Evolutionary conservation across 2,113 vertebrate species (phyloP), one percentile per base, ranked within the genome.

Genomic region (Gadus chalcogrammus): DNA sequence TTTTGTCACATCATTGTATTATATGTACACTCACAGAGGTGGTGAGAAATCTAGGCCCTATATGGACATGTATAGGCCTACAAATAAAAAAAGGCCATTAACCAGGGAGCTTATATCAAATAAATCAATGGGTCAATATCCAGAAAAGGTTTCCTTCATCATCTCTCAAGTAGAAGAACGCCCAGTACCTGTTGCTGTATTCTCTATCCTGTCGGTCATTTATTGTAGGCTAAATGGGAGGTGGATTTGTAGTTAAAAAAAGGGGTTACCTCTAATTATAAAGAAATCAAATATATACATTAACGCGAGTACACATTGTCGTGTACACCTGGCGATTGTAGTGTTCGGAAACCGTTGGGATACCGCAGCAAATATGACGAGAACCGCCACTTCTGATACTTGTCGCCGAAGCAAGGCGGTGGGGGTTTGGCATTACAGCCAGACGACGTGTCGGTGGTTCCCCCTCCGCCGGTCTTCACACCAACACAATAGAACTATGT

Each of bases 111-210:
- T 42, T 12, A 48, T 11, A 48, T 11, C 8, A 20, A 31, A 20
- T 28, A 73, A 42, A 60, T 27, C 73, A 18, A 69, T 38, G 61
- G 77, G 75, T 64, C 63, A 76, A 52, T 68, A 90, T 83, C 84
- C 84, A 86, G 82, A 87, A 87, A 71, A 74, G 24, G 28, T 83
- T 88, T 90, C 87, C 84, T 90, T 87, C 88, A 87, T 90, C 60
- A 67, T 81, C 69, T 18, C 76, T 70, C 61, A 12, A 76, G 72
- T 6, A 58, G 76, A 67, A 62, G 77, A 80, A 80, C 69, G 52
- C 60, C 78, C 72, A 59, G 76, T 82, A 82, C 82, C 88, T 75
- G 80, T 76, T 2, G 42, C 42, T 48, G 42, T 48, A 48, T 48
- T 48, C 12, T 48, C 6, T 48, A 48, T 48, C 6, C 31, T 4